Percentiles rank a stretch among this genome's conserved stretches.
These are phyloP conservation scores for Ceratothoa steindachneri DNA, from an alignment of 2,888 invertebrate species.

Conservation along the genomic window DNA sequence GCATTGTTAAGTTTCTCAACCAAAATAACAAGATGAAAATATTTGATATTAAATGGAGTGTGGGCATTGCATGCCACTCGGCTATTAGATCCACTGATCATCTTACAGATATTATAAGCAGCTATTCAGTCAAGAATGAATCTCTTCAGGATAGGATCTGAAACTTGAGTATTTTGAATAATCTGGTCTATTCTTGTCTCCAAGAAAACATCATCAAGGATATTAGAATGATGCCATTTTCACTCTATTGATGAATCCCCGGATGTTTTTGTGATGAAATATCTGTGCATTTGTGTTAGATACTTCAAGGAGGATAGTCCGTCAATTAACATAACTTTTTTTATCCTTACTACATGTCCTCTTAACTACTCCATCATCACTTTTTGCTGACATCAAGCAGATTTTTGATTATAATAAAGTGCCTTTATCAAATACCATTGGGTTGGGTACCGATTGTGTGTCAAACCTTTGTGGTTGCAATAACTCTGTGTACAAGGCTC, in stretches of 20 bases:
- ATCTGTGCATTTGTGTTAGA: slow-evolving; percentile 8
- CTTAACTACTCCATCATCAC: background rate
- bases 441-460: background rate
- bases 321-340: background rate
- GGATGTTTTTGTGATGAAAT: background rate
- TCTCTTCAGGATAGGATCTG: background rate
- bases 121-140: background rate
- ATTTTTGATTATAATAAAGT: slow-evolving; percentile 1
- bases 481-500: background rate
- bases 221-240: background rate
- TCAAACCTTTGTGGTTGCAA: slow-evolving; percentile 7
- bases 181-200: background rate
- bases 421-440: background rate
- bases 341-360: background rate
- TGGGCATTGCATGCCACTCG: slow-evolving; percentile 7
- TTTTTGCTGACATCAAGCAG: background rate
- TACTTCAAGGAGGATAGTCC: background rate
- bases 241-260: slow-evolving; percentile 8
- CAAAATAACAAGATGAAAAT: slow-evolving; percentile 1
- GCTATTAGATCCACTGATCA: slow-evolving; percentile 15
- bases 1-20: background rate
- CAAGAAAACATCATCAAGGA: background rate
- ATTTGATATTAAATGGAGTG: slow-evolving; percentile 10
- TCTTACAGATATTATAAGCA: background rate
- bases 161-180: slow-evolving; percentile 2